phyloP scores from a whole-genome alignment of 2,113 vertebrate genomes.

The Grallaria varia region DNA sequence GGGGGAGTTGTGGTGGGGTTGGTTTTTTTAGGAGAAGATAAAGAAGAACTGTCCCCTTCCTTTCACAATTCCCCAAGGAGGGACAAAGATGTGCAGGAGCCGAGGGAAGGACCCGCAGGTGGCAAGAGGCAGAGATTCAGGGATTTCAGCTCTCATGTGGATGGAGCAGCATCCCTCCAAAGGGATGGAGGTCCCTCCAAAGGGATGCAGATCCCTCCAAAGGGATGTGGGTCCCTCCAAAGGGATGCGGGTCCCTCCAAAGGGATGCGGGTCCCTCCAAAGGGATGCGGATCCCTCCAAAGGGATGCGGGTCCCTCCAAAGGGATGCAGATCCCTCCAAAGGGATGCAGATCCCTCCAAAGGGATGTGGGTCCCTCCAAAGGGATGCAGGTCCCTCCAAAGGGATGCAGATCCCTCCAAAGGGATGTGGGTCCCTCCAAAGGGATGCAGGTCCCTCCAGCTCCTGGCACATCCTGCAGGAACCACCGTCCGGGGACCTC shows the following conservation, averaged over 20 bases:
- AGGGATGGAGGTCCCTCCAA: not conserved
- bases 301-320: not conserved
- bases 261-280: not conserved
- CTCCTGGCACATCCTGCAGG: not conserved
- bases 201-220: not conserved
- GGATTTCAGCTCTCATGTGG: too few relatives aligned
- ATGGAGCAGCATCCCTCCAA: not conserved
- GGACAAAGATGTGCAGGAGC: too few relatives aligned
- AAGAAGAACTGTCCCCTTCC: not conserved
- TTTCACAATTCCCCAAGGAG: not conserved
- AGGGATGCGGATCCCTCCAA: not conserved
- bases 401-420: not conserved
- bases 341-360: not conserved
- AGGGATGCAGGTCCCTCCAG: not conserved
- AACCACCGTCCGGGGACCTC: not conserved
- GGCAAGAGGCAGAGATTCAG: rapidly evolving
- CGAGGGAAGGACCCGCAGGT: not conserved
- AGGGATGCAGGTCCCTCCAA: not conserved
- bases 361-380: not conserved
- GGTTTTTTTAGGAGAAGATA: not conserved
- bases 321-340: not conserved
- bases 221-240: not conserved
- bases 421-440: rapidly evolving
- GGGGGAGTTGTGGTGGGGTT: not conserved
- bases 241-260: not conserved